Evolutionary conservation across 2,888 invertebrate genomes (phyloP).

Genomic region (Nemotelus nigrinus): DNA sequence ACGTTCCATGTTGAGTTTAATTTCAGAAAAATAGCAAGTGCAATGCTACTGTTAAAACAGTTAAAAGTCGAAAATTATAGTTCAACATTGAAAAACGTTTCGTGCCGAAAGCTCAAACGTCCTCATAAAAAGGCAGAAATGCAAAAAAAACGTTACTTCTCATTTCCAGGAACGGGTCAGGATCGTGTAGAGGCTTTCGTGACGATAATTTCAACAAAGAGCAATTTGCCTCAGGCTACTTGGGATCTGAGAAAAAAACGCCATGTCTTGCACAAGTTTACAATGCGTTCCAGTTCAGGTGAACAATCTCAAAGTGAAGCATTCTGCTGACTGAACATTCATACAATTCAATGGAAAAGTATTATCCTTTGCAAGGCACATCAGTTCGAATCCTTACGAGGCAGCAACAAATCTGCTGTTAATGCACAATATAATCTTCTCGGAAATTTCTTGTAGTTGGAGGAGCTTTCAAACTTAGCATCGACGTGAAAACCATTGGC

Average conservation of each 20-base stretch:
- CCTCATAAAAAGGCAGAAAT: conserved; percentile 10
- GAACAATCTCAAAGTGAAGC: neutral
- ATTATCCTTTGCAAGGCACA: no score
- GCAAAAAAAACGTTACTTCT: neutral
- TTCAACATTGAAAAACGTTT: conserved; percentile 23
- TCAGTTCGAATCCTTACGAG: no score
- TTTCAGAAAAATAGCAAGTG: conserved; percentile 6
- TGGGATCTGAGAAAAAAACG: conserved; percentile 8
- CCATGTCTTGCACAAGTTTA: neutral
- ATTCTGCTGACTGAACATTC: neutral
- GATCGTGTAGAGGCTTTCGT: conserved; percentile 21
- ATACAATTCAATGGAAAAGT: no score
- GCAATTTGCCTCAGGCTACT: conserved; percentile 31
- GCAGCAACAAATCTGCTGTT: no score
- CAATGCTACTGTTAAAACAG: neutral
- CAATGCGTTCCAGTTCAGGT: neutral
- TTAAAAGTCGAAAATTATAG: conserved; percentile 26
- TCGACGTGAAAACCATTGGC: no score
- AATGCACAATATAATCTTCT: no score
- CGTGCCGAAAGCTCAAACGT: conserved; percentile 24
- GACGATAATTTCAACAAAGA: conserved; percentile 42
- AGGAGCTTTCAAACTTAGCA: neutral
- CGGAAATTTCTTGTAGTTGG: no score
- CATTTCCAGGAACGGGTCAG: neutral
- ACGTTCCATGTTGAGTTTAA: neutral